phyloP scores from a whole-genome alignment of 2,888 invertebrate genomes.

The Digitonthophagus gazella region DNA sequence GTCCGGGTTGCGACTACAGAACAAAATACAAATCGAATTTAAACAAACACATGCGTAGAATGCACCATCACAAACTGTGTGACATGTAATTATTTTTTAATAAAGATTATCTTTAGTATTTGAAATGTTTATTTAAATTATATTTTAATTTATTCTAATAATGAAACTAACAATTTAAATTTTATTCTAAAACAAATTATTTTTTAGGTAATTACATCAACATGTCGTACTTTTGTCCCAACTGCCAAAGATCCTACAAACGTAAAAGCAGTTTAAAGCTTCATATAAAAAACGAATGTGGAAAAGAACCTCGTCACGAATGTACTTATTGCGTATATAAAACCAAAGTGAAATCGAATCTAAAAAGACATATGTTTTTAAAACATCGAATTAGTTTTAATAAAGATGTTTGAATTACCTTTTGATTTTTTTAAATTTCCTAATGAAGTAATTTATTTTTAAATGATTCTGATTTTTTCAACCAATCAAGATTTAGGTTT shows the following conservation, averaged over 20 bases:
- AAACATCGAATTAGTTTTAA: background rate
- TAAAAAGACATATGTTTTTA: background rate
- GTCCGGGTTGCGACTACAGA: conserved; percentile 9
- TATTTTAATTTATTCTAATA: too few species aligned
- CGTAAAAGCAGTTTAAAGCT: conserved; percentile 1
- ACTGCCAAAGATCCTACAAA: conserved; percentile 11
- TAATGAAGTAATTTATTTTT: too few species aligned
- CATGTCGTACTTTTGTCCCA: background rate
- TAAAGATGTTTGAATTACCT: background rate
- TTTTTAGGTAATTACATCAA: background rate
- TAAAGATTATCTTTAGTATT: too few species aligned
- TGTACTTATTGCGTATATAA: conserved; percentile 13
- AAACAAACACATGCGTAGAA: background rate
- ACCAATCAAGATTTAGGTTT: too few species aligned
- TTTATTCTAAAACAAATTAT: too few species aligned
- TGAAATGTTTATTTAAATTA: too few species aligned
- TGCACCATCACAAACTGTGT: too few species aligned
- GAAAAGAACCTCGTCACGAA: conserved; percentile 2
- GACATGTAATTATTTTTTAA: too few species aligned
- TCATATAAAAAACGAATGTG: conserved; percentile 16
- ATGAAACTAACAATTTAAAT: too few species aligned
- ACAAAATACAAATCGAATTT: conserved; percentile 8
- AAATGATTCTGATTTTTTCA: too few species aligned
- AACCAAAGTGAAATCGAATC: conserved; percentile 1
- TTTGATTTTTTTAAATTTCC: background rate